Conservation (phyloP, 2,113 vertebrate genomes). For the Lepus timidus region DNA sequence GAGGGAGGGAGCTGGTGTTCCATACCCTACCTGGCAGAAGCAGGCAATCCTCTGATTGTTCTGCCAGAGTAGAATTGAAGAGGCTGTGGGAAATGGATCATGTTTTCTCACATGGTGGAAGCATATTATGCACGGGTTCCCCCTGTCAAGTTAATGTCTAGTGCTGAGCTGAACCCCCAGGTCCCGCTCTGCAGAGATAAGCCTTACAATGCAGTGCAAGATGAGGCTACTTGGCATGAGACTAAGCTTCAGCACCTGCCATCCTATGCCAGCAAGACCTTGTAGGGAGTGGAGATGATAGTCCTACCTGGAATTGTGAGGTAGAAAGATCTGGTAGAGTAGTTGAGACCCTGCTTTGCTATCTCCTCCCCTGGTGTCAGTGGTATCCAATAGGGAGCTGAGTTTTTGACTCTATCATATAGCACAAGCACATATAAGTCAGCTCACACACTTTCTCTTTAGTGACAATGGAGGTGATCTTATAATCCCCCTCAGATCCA, state of each 20-base stretch:
- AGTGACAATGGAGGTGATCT: neutral
- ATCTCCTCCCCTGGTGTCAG: neutral
- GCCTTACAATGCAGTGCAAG: neutral
- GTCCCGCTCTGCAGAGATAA: neutral
- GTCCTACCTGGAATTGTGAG: neutral
- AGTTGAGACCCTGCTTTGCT: neutral
- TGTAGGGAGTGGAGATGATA: neutral
- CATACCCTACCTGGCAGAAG: neutral
- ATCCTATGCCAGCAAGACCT: neutral
- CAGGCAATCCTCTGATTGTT: neutral
- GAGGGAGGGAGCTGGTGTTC: neutral
- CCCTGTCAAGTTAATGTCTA: neutral
- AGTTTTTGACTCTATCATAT: neutral
- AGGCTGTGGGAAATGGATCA: neutral
- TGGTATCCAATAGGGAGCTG: neutral
- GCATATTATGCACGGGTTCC: neutral
- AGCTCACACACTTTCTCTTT: neutral
- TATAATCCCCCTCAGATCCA: neutral
- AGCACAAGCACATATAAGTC: neutral
- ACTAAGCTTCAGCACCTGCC: neutral
- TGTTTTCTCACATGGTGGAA: neutral
- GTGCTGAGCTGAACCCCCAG: neutral
- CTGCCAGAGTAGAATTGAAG: neutral
- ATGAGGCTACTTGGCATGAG: neutral
- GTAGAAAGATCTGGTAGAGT: neutral